phyloP scores from a whole-genome alignment of 2,113 vertebrate genomes.

The Gyps fulvus region DNA sequence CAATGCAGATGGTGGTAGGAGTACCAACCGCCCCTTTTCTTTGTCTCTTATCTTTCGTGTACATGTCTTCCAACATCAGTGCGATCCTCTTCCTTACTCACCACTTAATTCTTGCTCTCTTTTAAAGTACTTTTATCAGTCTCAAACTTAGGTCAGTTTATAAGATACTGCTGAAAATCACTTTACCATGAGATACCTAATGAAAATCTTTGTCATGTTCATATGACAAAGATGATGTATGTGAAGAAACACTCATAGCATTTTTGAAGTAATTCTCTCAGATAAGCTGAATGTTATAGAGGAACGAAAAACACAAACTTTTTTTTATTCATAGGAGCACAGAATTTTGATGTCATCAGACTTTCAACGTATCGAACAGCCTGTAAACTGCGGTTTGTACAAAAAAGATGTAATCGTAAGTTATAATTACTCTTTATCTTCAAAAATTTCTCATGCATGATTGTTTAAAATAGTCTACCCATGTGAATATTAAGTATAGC shows the following conservation, averaged over 20 bases:
- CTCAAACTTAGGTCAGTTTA: background rate
- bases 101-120: background rate
- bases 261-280: background rate
- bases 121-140: accelerated
- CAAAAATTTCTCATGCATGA: background rate
- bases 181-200: background rate
- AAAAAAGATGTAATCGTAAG: slow-evolving; percentile 97
- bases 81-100: background rate
- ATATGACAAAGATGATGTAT: background rate
- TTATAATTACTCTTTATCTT: background rate
- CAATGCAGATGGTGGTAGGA: background rate
- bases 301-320: background rate
- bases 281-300: background rate
- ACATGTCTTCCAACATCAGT: background rate
- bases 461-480: background rate
- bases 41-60: background rate
- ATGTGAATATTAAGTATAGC: accelerated
- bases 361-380: slow-evolving; percentile 96
- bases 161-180: background rate
- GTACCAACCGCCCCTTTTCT: background rate
- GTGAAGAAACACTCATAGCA: background rate
- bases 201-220: background rate
- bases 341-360: slow-evolving; percentile 97
- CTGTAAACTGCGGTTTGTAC: slow-evolving; percentile 95
- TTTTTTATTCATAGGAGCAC: slow-evolving; percentile 80